A percentile compares a stretch with the other conserved stretches of the same genome.
phyloP scores from a whole-genome alignment of 1,140 invertebrate species.

The Drosophila pachea region DNA sequence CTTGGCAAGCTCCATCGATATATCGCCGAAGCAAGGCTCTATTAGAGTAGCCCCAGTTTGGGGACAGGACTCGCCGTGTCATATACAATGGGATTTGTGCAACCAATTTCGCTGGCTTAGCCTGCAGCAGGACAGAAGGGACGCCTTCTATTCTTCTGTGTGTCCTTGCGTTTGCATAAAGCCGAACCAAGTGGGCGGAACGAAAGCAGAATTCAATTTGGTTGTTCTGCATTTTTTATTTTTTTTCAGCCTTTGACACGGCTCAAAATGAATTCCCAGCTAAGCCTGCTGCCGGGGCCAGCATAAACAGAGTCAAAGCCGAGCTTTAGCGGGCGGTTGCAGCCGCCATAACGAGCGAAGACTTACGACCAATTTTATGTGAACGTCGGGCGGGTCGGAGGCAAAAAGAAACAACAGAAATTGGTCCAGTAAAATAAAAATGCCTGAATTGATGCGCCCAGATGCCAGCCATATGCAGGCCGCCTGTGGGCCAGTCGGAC shows the following conservation, averaged over 20 bases:
- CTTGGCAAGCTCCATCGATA: background rate
- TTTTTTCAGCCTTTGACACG: constrained; percentile 13
- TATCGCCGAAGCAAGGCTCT: too few relatives aligned
- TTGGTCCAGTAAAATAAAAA: constrained; percentile 11
- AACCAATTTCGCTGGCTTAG: constrained; percentile 43
- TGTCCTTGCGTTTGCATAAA: constrained; percentile 63
- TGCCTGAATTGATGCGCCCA: constrained; percentile 47
- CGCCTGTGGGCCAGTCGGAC: constrained; percentile 2
- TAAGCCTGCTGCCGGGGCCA: constrained; percentile 24
- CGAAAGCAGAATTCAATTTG: constrained; percentile 67
- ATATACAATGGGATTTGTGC: constrained; percentile 49
- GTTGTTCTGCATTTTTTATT: constrained; percentile 51
- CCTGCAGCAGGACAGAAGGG: constrained; percentile 24
- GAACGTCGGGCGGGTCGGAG: constrained; percentile 1
- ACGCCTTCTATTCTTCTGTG: background rate
- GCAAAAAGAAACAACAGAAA: background rate
- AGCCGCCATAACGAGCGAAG: constrained; percentile 47
- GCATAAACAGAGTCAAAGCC: constrained; percentile 64
- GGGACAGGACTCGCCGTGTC: too few relatives aligned
- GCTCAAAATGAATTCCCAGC: constrained; percentile 42
- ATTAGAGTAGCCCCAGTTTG: too few relatives aligned
- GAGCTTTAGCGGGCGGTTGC: constrained; percentile 26
- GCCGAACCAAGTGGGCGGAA: constrained; percentile 36
- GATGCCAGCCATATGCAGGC: constrained; percentile 63
- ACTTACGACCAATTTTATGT: constrained; percentile 56